Base-by-base conservation (phyloP, 2,888 invertebrate genomes). In the Dorcus hopei region DNA sequence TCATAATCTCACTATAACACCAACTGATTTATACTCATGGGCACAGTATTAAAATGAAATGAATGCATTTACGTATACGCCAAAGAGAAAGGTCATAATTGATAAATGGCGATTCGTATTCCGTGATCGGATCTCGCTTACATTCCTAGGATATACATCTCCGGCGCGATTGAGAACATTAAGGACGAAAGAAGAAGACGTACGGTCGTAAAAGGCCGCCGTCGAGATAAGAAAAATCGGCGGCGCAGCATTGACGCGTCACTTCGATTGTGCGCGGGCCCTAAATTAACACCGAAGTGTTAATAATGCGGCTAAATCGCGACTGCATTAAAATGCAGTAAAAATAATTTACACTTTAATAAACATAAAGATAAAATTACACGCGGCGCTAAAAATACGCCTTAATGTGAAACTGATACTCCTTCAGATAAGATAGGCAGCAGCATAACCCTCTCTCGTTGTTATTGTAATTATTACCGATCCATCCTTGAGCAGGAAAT, bases 331-430 rank as follows among this genome's bases (percentile, higher is more conserved):
- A 63, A 66, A 57, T 54, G 59, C 61, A 63, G 67, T 65, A 63
- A 65, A 63, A 61, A 63, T 61, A 59, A 66, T 68, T 68, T 66
- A 63, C 66, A 67, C 65, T 58, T 62, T 61, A 64, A 65, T 65
- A 65, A 66, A 66, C 54, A 47, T 53, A 49, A 42, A 54, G 57
- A 60, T 60, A 52, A 56, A 52, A 52, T 57, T 57, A 57, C 60
- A 57, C 19, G 57, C 45, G 47, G 60, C 54, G 55, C 55, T 59
- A 59, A 55, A 60, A 60, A 59, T 52, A 40, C 49, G 42, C 39
- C 11, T 54, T 56, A 56, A 55, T 52, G 59, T 56, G 59, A 51
- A 59, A 59, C 39, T 53, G 59, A 59, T 59, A 59, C 54, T 45
- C 41, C 9, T 38, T 49, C 48, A 41, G 56, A 52, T 59, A 59